Base-by-base conservation (phyloP, 2,797 vertebrate genomes). In the Sparus aurata region DNA sequence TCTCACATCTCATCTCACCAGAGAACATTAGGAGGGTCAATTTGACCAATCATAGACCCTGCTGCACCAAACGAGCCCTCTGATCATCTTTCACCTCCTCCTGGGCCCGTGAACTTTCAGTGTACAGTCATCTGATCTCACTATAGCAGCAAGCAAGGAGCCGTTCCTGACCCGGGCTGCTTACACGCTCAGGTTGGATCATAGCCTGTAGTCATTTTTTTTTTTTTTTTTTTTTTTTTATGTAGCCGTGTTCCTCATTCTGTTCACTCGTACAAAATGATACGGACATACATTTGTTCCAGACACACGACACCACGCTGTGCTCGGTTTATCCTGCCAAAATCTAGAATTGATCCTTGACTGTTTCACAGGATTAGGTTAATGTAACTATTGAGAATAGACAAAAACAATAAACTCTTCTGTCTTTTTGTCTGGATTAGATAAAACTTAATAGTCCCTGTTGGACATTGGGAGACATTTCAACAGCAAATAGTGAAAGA, bases 61-160 rank as follows among this genome's bases (percentile, higher is more conserved):
- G 85, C 87, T 90, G 86, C 79, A 83, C 78, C 75, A 82, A 71
- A 60, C 71, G 80, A 86, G 89, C 78, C 76, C 80, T 69, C 73
- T 84, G 87, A 90, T 94, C 88, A 77, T 90, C 87, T 93, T 93
- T 91, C 89, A 92, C 73, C 80, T 82, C 77, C 79, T 85, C 83
- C 59, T 65, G 74, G 83, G 85, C 82, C 76, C 11, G 55, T 91
- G 92, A 93, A 89, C 88, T 91, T 86, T 90, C 67, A 50, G 73
- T 92, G 87, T 84, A 65, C 86, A 85, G 91, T 91, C 89, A 92
- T 85, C 82, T 80, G 89, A 92, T 93, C 91, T 84, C 77, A 60
- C 76, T 80, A 83, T 79, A 89, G 84, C 86, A 87, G 84, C 75
- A 55, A 83, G 80, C 83, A 54, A 71, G 67, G 7, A 52, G 67